Evolutionary conservation across 2,888 invertebrate genomes (phyloP).

Genomic region (Acleris sparsana): DNA sequence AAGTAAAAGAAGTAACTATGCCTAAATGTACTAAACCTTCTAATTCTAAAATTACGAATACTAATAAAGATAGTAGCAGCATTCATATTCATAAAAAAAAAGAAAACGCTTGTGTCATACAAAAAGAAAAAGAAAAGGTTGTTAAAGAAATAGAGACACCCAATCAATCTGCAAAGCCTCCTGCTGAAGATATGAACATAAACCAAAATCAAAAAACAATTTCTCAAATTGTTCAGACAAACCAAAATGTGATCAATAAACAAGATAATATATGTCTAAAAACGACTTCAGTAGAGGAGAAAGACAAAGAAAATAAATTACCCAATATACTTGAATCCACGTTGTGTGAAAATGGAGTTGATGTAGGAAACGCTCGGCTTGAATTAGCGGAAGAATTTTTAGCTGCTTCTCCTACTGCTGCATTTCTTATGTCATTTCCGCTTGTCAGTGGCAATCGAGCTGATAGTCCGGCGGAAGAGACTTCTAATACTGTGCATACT

Average conservation of each 20-base stretch:
- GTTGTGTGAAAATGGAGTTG: slow-evolving; percentile 71
- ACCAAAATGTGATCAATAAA: slow-evolving; percentile 40
- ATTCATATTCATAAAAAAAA: slow-evolving; percentile 14
- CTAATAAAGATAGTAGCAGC: slow-evolving; percentile 20
- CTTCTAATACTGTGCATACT: slow-evolving; percentile 48
- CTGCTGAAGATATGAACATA: slow-evolving; percentile 17
- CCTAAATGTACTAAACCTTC: slow-evolving; percentile 6
- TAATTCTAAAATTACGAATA: not conserved
- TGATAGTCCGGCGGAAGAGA: slow-evolving; percentile 76
- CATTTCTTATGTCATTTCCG: slow-evolving; percentile 90
- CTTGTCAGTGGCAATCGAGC: slow-evolving; percentile 85
- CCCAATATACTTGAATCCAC: slow-evolving; percentile 68
- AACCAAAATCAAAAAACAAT: slow-evolving; percentile 16
- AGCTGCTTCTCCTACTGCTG: slow-evolving; percentile 88
- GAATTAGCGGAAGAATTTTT: slow-evolving; percentile 82
- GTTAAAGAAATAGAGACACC: slow-evolving; percentile 15
- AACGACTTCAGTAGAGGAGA: slow-evolving; percentile 48
- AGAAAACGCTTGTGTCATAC: slow-evolving; percentile 14
- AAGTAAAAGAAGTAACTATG: slow-evolving; percentile 37
- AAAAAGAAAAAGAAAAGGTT: slow-evolving; percentile 31
- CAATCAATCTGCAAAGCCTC: not conserved
- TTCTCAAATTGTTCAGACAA: slow-evolving; percentile 7
- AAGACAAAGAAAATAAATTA: slow-evolving; percentile 69
- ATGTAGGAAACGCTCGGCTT: slow-evolving; percentile 82
- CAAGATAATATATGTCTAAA: slow-evolving; percentile 42